Base-by-base conservation (phyloP, 2,797 vertebrate genomes). In the Rhinogobio ventralis region DNA sequence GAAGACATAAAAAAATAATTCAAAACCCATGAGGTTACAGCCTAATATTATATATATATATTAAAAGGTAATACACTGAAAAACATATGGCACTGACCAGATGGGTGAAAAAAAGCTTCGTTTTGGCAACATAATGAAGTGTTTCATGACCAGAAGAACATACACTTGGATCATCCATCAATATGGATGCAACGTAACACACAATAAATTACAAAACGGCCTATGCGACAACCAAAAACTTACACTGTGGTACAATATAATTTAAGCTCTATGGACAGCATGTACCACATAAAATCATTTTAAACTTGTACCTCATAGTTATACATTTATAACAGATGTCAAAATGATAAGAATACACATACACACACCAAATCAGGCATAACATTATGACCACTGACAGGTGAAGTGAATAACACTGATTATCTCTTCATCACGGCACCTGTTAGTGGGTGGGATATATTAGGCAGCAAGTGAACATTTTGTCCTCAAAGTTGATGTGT, bases 81-180 rank as follows among this genome's bases (percentile, higher is more conserved):
- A 75, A 64, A 78, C 68, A 83, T 75, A 49, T 49, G 68, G 75
- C 13, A 1, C 17, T 86, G 62, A 20, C 49, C 78, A 69, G 71
- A 85, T 81, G 84, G 66, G 66, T 7, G 9, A 79, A 78, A 42
- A n/a, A 28, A 49, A 33, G 30, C 51, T 78, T 72, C 8, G 76
- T 51, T 86, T n/a, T 45, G 64, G 64, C 39, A 86, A 33, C 60
- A 53, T 28, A 45, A 68, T 36, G 15, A 81, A 30, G 28, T 85
- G 53, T 49, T 68, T 19, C 30, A 23, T 9, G 23, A 67, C n/a
- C 55, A 83, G 45, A 86, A 33, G 7, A 86, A 66, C 11, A 64
- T 36, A 25, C 25, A 71, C 17, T 23, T 30, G n/a, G 25, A 33
- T 36, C 33, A 23, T 55, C 42, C 17, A 19, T 17, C 25, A 53